A percentile compares a stretch with the other conserved stretches of the same genome.
These are phyloP conservation scores for Drosophila tsacasi DNA, from an alignment of 1,140 invertebrate genomes.

Conservation along the genomic window DNA sequence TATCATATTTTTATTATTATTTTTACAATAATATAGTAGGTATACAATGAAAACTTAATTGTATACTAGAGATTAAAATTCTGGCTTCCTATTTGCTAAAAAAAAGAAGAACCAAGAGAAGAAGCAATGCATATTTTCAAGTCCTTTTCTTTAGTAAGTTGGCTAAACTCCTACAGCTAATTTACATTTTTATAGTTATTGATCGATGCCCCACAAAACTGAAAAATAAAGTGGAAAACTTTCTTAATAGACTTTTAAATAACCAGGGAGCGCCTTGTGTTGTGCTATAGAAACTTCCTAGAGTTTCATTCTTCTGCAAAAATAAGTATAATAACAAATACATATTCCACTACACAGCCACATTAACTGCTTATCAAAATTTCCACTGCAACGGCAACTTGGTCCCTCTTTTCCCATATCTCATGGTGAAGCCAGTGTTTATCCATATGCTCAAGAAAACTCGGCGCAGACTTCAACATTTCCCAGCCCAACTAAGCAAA, in stretches of 20 bases:
- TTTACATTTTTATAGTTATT: background rate
- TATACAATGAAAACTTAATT: too few relatives aligned
- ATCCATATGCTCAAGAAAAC: slow-evolving; percentile 45
- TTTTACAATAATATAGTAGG: too few relatives aligned
- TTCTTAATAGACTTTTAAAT: slow-evolving; percentile 1
- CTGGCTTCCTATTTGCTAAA: background rate
- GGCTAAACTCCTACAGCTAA: background rate
- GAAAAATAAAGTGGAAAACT: background rate
- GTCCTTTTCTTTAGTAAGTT: too few relatives aligned
- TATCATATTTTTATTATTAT: too few relatives aligned
- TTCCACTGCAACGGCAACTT: slow-evolving; percentile 31
- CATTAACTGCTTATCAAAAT: slow-evolving; percentile 29
- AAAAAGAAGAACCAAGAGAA: background rate
- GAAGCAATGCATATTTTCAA: background rate
- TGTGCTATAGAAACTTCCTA: background rate
- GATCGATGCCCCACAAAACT: background rate
- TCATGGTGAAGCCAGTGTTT: slow-evolving; percentile 36
- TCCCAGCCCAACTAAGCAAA: slow-evolving; percentile 33
- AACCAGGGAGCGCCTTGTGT: background rate
- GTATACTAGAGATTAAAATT: background rate
- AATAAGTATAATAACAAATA: background rate
- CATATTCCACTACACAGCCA: background rate
- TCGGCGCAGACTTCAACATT: slow-evolving; percentile 38
- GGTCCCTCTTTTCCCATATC: slow-evolving; percentile 13
- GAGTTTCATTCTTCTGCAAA: background rate